A percentile compares a stretch with the other conserved stretches of the same genome.
Evolutionary conservation across 2,113 vertebrate genomes (phyloP).

Genomic region (Ophiodon elongatus): DNA sequence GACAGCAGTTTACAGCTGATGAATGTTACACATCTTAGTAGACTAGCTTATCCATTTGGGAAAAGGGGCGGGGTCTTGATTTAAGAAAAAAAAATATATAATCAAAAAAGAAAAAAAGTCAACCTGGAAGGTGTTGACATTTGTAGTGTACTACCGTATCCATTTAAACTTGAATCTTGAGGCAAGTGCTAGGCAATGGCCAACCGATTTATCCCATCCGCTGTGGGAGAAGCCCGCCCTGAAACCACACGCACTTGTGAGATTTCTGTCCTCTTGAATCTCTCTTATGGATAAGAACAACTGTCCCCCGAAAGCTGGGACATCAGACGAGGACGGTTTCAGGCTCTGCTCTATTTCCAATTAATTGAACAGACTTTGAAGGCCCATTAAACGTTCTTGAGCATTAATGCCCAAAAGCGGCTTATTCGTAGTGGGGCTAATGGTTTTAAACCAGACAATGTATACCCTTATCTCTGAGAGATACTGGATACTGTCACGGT

Average conservation of each 20-base stretch:
- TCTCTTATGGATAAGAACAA: slow-evolving; percentile 44
- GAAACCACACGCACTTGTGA: slow-evolving; percentile 47
- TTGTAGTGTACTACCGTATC: slow-evolving; percentile 86
- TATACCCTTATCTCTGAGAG: slow-evolving; percentile 70
- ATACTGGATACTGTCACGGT: slow-evolving; percentile 64
- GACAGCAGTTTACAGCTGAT: slow-evolving; percentile 91
- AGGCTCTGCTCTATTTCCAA: slow-evolving; percentile 40
- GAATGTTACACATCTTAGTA: slow-evolving; percentile 95
- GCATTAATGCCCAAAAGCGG: slow-evolving; percentile 60
- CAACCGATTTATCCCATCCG: slow-evolving; percentile 73
- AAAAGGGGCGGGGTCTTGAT: slow-evolving; percentile 86
- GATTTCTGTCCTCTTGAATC: slow-evolving; percentile 64
- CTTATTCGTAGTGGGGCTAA: slow-evolving; percentile 71
- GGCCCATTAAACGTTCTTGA: slow-evolving; percentile 58
- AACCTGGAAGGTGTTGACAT: slow-evolving; percentile 95
- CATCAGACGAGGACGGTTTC: slow-evolving; percentile 31
- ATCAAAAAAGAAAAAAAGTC: slow-evolving; percentile 83
- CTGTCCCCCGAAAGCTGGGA: slow-evolving; percentile 41
- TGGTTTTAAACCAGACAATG: slow-evolving; percentile 63
- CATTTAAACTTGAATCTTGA: slow-evolving; percentile 89
- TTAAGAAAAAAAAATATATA: slow-evolving; percentile 73
- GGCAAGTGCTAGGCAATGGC: slow-evolving; percentile 88
- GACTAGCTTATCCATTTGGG: slow-evolving; percentile 89
- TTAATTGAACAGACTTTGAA: slow-evolving; percentile 60
- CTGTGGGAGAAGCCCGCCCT: slow-evolving; percentile 42